Evolutionary conservation across 2,113 vertebrate genomes (phyloP), one percentile per base, ranked within the genome.

Genomic region (Trogon melanurus): DNA sequence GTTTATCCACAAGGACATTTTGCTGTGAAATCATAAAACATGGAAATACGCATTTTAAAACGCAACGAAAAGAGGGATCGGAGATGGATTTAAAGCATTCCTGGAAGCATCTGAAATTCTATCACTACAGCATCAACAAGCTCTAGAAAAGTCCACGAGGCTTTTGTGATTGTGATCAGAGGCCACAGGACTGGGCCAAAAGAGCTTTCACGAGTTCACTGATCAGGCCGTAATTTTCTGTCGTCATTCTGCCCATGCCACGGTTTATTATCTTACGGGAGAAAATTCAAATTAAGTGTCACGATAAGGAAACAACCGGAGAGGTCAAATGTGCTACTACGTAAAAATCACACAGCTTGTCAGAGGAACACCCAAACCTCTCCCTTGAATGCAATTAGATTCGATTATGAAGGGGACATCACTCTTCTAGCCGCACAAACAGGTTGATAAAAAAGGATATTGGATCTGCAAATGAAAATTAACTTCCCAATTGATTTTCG

Each of bases 391-490:
- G 11, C 18, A 58, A 21, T 25, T 18, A 6, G 26, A 17, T 34
- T 11, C 16, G 50, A 34, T 53, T 73, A 2, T 4, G 20, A 79
- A 19, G 41, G 38, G 36, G 11, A 56, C 23, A 36, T 34, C 82
- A 58, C 47, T 93, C 41, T 82, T 83, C 58, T 17, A 57, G 56
- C 75, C 3, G 3, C 64, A 50, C 38, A 86, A 92, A 80, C 44
- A 25, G 72, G 12, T 83, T 75, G 3, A 78, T 92, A 47, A 57
- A 76, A 92, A 79, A 5, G n/a, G 16, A 13, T 41, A 1, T 83
- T 88, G 10, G 8, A 79, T 81, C 87, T 62, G 57, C 75, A 92
- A 85, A 93, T 95, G 45, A 62, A 82, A 96, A 94, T 88, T 79
- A 93, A 80, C 36, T 9, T 90, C 22, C 50, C 78, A 12, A 88